Percentiles rank a stretch among this genome's conserved stretches.
Conservation (phyloP, 2,888 invertebrate species). For the Drosophila meridiana region DNA sequence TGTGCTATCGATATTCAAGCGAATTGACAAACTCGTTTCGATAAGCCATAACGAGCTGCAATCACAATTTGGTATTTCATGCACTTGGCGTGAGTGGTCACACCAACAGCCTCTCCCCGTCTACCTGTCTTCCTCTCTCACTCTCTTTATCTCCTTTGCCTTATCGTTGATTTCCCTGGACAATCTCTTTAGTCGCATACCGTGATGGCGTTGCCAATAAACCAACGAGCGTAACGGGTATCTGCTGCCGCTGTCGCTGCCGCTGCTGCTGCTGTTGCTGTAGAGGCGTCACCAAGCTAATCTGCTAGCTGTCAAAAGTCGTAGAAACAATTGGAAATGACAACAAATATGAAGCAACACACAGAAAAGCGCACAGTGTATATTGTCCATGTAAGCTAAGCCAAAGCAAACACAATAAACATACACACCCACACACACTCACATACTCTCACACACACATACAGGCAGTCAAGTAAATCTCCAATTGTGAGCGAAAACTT, state of each 20-base stretch:
- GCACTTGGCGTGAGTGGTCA: not conserved
- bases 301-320: constrained; percentile 76
- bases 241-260: constrained; percentile 15
- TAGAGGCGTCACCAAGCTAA: constrained; percentile 71
- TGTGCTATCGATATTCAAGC: constrained; percentile 13
- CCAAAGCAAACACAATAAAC: constrained; percentile 49
- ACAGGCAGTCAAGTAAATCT: constrained; percentile 46
- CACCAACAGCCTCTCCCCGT: not conserved
- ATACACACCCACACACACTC: constrained; percentile 13
- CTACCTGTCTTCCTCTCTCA: not conserved
- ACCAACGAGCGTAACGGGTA: constrained; percentile 16
- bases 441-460: constrained; percentile 5
- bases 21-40: constrained; percentile 12
- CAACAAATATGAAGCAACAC: constrained; percentile 72
- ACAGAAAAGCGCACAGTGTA: constrained; percentile 28
- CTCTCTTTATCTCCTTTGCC: not conserved
- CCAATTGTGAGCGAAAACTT: constrained; percentile 58
- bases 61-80: constrained; percentile 10
- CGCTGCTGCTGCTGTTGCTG: constrained; percentile 36
- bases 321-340: constrained; percentile 76
- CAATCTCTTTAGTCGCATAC: constrained; percentile 43
- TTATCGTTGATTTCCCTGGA: constrained; percentile 63
- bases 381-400: constrained; percentile 44
- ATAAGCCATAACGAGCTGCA: constrained; percentile 31
- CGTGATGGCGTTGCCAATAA: constrained; percentile 23